Evolutionary conservation across 2,113 vertebrate genomes (phyloP).

Genomic region (Aptenodytes patagonicus): DNA sequence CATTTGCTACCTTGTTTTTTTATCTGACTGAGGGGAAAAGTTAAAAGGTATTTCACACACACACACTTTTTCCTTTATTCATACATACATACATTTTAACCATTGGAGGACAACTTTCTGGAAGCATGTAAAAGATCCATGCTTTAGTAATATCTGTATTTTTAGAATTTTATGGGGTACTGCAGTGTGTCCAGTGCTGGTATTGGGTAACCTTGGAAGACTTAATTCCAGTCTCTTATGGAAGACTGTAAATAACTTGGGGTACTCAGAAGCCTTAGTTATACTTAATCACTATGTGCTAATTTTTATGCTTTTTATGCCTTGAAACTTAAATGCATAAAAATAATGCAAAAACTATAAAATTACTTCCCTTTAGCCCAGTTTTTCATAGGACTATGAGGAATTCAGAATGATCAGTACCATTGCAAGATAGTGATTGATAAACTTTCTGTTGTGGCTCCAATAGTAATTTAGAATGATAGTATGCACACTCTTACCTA

Average conservation of each 20-base stretch:
- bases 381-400: not conserved
- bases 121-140: not conserved
- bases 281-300: not conserved
- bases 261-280: not conserved
- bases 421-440: not conserved
- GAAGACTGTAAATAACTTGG: not conserved
- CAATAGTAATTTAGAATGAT: not conserved
- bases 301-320: not conserved
- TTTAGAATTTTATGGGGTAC: not conserved
- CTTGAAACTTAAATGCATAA: not conserved
- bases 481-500: not conserved
- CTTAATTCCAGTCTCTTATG: not conserved
- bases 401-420: not conserved
- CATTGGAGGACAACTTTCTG: not conserved
- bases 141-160: not conserved
- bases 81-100: not conserved
- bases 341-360: not conserved
- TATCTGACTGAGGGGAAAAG: no score
- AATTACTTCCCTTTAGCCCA: not conserved
- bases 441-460: not conserved
- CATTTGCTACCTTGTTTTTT: no score
- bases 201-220: not conserved
- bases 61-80: not conserved
- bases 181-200: not conserved
- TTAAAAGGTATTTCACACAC: not conserved